phyloP scores from a whole-genome alignment of 2,797 vertebrate genomes.

The Brachyrhaphis roseni region DNA sequence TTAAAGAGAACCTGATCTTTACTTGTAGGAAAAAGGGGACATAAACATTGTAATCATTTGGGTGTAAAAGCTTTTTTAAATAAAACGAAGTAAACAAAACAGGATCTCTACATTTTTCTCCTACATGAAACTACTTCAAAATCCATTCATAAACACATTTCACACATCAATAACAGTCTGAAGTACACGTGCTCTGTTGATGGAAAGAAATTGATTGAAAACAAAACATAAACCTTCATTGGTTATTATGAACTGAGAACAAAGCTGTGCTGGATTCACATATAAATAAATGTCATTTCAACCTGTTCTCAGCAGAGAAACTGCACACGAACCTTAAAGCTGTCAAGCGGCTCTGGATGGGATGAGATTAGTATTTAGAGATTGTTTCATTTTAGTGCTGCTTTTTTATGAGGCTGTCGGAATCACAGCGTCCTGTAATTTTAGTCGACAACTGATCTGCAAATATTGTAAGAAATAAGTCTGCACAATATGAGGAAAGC shows the following conservation, averaged over 20 bases:
- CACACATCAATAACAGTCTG: background rate
- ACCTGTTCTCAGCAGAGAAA: background rate
- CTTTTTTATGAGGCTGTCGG: background rate
- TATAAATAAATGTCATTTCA: background rate
- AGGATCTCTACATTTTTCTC: background rate
- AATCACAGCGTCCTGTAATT: background rate
- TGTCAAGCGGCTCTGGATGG: slow-evolving; percentile 1
- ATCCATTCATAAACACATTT: slow-evolving; percentile 1
- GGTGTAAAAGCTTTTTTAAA: background rate
- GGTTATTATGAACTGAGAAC: background rate
- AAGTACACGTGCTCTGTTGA: background rate
- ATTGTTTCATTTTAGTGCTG: background rate
- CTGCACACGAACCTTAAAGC: background rate
- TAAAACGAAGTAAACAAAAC: background rate
- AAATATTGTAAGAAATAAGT: background rate
- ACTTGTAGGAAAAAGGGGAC: background rate
- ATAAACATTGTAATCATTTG: background rate
- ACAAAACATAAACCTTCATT: background rate
- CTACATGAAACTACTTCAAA: background rate
- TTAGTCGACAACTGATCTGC: slow-evolving; percentile 3
- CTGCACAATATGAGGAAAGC: background rate
- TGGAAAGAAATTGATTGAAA: background rate
- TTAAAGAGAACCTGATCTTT: background rate
- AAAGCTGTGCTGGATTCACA: background rate
- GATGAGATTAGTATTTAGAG: background rate